A percentile compares a stretch with the other conserved stretches of the same genome.
Evolutionary conservation across 2,113 vertebrate genomes (phyloP).

Genomic region (Sander lucioperca): DNA sequence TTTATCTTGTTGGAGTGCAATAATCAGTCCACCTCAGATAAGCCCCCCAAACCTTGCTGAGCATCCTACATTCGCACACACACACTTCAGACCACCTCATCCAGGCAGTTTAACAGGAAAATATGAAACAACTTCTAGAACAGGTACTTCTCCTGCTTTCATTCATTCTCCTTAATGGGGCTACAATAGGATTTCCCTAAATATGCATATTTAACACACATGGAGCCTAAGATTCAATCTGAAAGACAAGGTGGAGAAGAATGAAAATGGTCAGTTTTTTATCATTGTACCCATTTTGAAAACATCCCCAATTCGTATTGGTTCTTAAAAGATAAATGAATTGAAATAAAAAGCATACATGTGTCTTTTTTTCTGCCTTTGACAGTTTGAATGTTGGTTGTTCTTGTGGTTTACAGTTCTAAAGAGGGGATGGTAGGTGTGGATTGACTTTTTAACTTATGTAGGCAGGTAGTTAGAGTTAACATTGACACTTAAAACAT

Average conservation of each 20-base stretch:
- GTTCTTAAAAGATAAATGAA: conserved; percentile 86
- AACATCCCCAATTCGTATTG: conserved; percentile 84
- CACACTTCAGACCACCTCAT: conserved; percentile 37
- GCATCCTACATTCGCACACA: conserved; percentile 54
- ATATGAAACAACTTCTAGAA: conserved; percentile 53
- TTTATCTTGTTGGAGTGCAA: conserved; percentile 83
- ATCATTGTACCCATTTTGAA: conserved; percentile 85
- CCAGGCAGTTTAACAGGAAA: conserved; percentile 53
- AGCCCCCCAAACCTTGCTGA: conserved; percentile 72
- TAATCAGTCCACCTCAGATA: conserved; percentile 84
- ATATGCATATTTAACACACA: conserved; percentile 67
- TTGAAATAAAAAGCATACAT: conserved; percentile 78
- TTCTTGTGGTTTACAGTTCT: background rate
- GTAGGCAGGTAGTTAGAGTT: background rate
- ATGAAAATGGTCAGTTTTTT: conserved; percentile 79
- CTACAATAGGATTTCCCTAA: conserved; percentile 69
- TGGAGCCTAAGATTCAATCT: conserved; percentile 75
- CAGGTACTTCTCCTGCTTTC: conserved; percentile 79
- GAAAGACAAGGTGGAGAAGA: conserved; percentile 76
- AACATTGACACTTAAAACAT: background rate
- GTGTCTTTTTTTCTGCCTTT: conserved; percentile 12
- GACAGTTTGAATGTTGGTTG: background rate
- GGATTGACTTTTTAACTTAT: background rate
- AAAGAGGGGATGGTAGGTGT: background rate
- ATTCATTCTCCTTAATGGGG: conserved; percentile 64